phyloP scores from a whole-genome alignment of 2,888 invertebrate genomes.

The Vesta saturnalis region DNA sequence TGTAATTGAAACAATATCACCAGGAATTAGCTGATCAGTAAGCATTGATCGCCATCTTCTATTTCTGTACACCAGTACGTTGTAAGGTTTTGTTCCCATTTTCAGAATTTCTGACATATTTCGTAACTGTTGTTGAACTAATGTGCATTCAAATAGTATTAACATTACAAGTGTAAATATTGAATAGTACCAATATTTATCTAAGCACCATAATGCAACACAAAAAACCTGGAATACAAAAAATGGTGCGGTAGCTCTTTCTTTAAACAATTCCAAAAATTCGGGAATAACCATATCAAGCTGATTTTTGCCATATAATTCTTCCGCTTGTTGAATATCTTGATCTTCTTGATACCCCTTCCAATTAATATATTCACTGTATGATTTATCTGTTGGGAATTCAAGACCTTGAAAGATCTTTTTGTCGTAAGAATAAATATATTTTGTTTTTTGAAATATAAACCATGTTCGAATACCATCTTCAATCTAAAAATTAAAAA shows the following conservation, averaged over 20 bases:
- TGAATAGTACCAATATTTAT: slow-evolving; percentile 99
- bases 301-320: slow-evolving; percentile 89
- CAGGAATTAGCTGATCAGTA: slow-evolving; percentile 91
- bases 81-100: slow-evolving; percentile 98
- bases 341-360: slow-evolving; percentile 90
- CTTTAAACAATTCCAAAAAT: slow-evolving; percentile 95
- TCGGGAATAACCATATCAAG: slow-evolving; percentile 93
- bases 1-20: slow-evolving; percentile 95
- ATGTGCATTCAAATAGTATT: slow-evolving; percentile 95
- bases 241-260: slow-evolving; percentile 98
- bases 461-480: slow-evolving; percentile 79
- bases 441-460: slow-evolving; percentile 97
- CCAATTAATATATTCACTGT: slow-evolving; percentile 80
- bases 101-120: slow-evolving; percentile 99
- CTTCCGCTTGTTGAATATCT: slow-evolving; percentile 78
- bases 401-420: slow-evolving; percentile 83
- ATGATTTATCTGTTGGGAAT: slow-evolving; percentile 82
- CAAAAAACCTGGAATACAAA: slow-evolving; percentile 99
- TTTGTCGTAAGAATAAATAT: slow-evolving; percentile 86
- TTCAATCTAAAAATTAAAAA: slow-evolving; percentile 59
- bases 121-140: slow-evolving; percentile 96
- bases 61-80: slow-evolving; percentile 89
- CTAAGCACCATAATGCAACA: slow-evolving; percentile 98
- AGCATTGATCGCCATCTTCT: slow-evolving; percentile 88
- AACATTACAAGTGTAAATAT: slow-evolving; percentile 96